Base-by-base conservation (phyloP, 2,888 invertebrate species). In the Antheraea yamamai region DNA sequence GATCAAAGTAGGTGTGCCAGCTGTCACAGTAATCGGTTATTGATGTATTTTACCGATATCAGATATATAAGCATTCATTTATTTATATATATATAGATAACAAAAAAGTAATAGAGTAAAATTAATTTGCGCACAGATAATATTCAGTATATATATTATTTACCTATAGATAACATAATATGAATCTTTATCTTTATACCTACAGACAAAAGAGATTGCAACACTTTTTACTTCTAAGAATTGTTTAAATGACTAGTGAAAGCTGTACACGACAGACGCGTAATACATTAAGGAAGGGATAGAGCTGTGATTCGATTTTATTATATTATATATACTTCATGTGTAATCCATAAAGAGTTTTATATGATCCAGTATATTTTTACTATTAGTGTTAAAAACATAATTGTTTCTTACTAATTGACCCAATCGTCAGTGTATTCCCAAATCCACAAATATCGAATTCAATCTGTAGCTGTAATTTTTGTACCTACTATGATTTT, bases 241-340 rank as follows among this genome's bases (percentile, higher is more conserved):
- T 86, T 87, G 87, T 88, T 88, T 87, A 84, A 85, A 84, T 85
- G 89, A 87, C 90, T 90, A 89, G 88, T 87, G 90, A 91, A 91
- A 91, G 84, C 90, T 89, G 85, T 89, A 85, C 87, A 86, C 79
- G 81, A 80, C 82, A 77, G 81, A 30, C 30, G 68, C 20, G 68
- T 68, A 35, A 68, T 16, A 35, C 35, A 20, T 68, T 30, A 18
- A 68, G 30, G 68, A 35, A 68, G 23, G 35, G 35, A 68, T 35
- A 68, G 30, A 23, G 23, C 8, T 61, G 23, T 23, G 23, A 2
- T 23, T n/a, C 23, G 10, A 47, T 61, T 61, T 61, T n/a, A 61
- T 61, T 4, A n/a, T 61, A 23, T n/a, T n/a, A 23, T 12, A 61
- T 12, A 14, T 61, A 61, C 12, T 61, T n/a, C 12, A 61, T 12